phyloP scores from a whole-genome alignment of 1,140 invertebrate species.

The Neoseiulus cucumeris region DNA sequence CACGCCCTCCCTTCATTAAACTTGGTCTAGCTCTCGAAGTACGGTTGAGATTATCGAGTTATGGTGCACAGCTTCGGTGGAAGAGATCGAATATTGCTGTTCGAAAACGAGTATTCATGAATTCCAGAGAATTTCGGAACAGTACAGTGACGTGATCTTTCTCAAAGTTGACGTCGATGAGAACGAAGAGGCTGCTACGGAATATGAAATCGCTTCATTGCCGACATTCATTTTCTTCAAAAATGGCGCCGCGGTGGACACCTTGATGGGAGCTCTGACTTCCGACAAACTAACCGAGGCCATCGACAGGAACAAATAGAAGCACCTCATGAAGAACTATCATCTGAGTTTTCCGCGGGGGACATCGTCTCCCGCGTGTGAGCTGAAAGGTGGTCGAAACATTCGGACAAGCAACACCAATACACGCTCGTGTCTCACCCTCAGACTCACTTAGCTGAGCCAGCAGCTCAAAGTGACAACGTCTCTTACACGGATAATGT shows the following conservation, averaged over 20 bases:
- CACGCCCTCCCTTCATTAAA: background rate
- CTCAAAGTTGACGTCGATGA: constrained; percentile 65
- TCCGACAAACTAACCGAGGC: constrained; percentile 43
- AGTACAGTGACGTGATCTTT: constrained; percentile 36
- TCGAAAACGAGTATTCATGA: constrained; percentile 14
- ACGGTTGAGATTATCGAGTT: background rate
- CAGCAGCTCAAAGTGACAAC: too few species aligned
- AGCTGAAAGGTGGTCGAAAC: too few species aligned
- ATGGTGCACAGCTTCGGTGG: background rate
- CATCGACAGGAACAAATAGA: constrained; percentile 38
- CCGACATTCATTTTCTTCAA: constrained; percentile 82
- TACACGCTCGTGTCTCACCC: too few species aligned
- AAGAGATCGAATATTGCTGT: too few species aligned
- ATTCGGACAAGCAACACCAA: too few species aligned
- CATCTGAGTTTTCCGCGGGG: too few species aligned
- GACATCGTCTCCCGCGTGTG: too few species aligned
- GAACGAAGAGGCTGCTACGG: constrained; percentile 52
- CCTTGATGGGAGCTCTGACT: constrained; percentile 54
- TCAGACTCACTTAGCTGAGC: too few species aligned
- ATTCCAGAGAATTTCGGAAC: constrained; percentile 16
- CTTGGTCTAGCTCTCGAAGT: background rate
- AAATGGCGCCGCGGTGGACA: constrained; percentile 41
- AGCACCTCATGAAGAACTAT: too few species aligned
- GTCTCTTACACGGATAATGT: too few species aligned
- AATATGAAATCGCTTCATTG: constrained; percentile 67